Base-by-base conservation (phyloP, 2,113 vertebrate species). In the Podocnemis expansa region DNA sequence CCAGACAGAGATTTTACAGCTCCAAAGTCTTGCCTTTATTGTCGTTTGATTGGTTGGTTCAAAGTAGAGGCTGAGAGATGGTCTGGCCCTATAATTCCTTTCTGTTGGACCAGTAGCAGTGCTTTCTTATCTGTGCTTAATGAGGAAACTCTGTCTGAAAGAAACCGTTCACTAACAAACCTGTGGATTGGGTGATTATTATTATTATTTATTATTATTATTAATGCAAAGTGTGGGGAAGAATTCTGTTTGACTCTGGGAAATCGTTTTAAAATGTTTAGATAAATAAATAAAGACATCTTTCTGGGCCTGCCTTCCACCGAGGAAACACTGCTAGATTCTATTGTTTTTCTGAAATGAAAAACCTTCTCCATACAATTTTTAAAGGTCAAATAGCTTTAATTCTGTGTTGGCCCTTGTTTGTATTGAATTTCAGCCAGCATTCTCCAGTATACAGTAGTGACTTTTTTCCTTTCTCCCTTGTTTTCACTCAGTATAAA, bases 401-500 rank as follows among this genome's bases (percentile, higher is more conserved):
- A 80, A 60, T 96, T 96, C 93, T 96, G 87, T 87, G 79, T 94
- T 96, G 95, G 90, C 80, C 88, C 82, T 91, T 96, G 93, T 95
- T 95, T 97, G 88, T 95, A 93, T 98, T 98, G 97, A 97, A 85
- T 96, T 96, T 88, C 75, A 91, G 97, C 97, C 98, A 98, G 90
- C 88, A 88, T 96, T 97, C 98, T 98, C 95, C 83, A 90, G 92
- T 94, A 82, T 96, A 96, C 95, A 78, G 94, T 96, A 97, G 95
- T 95, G 95, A 96, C 80, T 95, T 94, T 94, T 47, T 27, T 27
- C 76, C 94, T 95, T 13, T 78, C 84, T 88, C 78, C 88, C 87
- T 83, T 95, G 91, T 96, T 98, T 98, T 97, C 96, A 58, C 93
- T 98, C 95, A 92, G 78, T 96, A 96, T 98, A 98, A 98, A 98